phyloP scores from a whole-genome alignment of 2,113 vertebrate species.

The Butorides virescens region DNA sequence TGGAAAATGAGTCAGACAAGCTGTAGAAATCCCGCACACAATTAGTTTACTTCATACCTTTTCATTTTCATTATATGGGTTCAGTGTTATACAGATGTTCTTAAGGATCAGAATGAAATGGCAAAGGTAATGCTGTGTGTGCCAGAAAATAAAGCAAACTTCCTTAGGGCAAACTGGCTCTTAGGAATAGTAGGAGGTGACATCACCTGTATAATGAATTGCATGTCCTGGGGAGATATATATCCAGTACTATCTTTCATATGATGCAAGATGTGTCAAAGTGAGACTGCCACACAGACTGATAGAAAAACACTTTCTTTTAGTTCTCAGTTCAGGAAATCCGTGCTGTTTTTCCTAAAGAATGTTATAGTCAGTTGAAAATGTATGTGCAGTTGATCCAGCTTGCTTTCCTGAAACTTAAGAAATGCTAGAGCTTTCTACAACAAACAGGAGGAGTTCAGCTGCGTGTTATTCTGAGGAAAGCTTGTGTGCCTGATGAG shows the following conservation, averaged over 20 bases:
- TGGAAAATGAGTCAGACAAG: conserved; percentile 33
- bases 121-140: conserved; percentile 29
- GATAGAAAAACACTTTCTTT: conserved; percentile 38
- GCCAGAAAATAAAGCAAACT: conserved; percentile 29
- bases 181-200: conserved; percentile 37
- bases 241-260: conserved; percentile 28
- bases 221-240: conserved; percentile 47
- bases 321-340: conserved; percentile 57
- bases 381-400: conserved; percentile 38
- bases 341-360: not conserved
- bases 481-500: conserved; percentile 62
- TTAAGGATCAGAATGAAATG: conserved; percentile 41
- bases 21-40: conserved; percentile 19
- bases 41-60: conserved; percentile 29
- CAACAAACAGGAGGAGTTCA: conserved; percentile 16
- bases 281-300: conserved; percentile 51
- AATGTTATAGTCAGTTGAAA: conserved; percentile 49
- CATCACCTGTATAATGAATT: conserved; percentile 6
- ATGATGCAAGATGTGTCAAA: conserved; percentile 31
- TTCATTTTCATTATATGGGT: not conserved
- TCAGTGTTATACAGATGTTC: conserved; percentile 44
- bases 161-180: conserved; percentile 43
- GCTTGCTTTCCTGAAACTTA: conserved; percentile 55
- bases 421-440: conserved; percentile 8
- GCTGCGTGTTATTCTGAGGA: conserved; percentile 49